These are phyloP conservation scores for Oncorhynchus masou DNA, from an alignment of 2,113 vertebrate species.

Conservation along the genomic window DNA sequence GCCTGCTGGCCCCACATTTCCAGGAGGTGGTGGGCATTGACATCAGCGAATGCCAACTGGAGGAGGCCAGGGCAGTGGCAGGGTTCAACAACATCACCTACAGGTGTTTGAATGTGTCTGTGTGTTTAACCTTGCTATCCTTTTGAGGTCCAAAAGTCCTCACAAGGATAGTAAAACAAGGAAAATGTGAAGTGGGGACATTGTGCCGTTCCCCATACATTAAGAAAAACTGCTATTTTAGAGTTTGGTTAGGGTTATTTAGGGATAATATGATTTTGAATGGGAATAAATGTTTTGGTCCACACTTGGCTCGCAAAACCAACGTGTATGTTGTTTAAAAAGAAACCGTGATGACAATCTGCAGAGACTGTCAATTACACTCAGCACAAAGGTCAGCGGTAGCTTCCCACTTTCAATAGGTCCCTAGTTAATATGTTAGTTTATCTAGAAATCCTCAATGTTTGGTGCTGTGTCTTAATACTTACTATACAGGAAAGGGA, in stretches of 20 bases:
- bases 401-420: background rate
- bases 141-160: background rate
- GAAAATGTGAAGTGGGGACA: too few relatives aligned
- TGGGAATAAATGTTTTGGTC: too few relatives aligned
- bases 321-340: background rate
- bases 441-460: background rate
- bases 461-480: background rate
- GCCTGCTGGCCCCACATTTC: conserved; percentile 63
- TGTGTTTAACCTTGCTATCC: conserved; percentile 6
- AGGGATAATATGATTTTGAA: background rate
- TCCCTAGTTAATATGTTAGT: background rate
- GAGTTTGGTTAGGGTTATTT: background rate
- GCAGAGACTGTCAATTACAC: background rate
- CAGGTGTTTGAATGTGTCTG: conserved; percentile 58
- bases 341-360: background rate
- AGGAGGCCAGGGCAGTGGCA: conserved; percentile 56
- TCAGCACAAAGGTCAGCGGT: background rate
- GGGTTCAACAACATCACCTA: conserved; percentile 70
- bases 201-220: too few relatives aligned
- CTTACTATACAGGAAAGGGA: conserved; percentile 58
- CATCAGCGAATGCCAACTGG: conserved; percentile 68
- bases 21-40: conserved; percentile 70
- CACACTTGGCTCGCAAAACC: too few relatives aligned
- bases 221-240: too few relatives aligned
- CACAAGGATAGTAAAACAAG: too few relatives aligned